Evolutionary conservation across 2,113 vertebrate species (phyloP).

Genomic region (Spizaetus ornatus): DNA sequence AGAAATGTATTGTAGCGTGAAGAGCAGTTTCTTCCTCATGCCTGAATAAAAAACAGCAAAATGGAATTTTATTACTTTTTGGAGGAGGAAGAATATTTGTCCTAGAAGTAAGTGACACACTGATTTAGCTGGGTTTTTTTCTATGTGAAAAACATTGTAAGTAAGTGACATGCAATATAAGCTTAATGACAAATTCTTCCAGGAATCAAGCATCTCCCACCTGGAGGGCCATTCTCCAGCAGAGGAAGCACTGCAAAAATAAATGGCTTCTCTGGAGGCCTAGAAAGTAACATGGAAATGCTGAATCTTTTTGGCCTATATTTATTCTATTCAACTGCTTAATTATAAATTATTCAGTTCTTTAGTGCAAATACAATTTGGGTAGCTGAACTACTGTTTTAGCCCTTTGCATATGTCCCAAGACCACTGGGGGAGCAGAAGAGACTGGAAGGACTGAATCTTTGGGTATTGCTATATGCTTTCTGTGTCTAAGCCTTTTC

Average conservation of each 20-base stretch:
- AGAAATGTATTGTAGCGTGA: not conserved
- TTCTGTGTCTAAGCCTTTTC: not conserved
- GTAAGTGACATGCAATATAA: not conserved
- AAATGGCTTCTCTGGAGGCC: not conserved
- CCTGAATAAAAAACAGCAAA: not conserved
- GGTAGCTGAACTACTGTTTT: not conserved
- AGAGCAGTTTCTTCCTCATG: not conserved
- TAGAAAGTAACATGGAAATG: not conserved
- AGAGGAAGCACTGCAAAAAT: not conserved
- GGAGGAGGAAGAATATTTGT: not conserved
- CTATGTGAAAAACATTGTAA: not conserved
- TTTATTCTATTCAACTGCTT: not conserved
- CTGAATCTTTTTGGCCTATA: not conserved
- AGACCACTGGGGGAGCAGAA: not conserved
- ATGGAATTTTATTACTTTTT: not conserved
- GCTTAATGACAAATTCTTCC: not conserved
- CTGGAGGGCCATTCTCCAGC: not conserved
- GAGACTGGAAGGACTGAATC: not conserved
- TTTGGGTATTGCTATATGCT: not conserved
- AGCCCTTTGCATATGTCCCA: not conserved
- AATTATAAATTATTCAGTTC: not conserved
- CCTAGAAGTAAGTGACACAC: not conserved
- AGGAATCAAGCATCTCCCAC: not conserved
- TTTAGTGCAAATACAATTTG: not conserved
- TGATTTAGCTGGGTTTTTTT: not conserved